A percentile compares a stretch with the other conserved stretches of the same genome.
These are phyloP conservation scores for Zaprionus ornatus DNA, from an alignment of 1,140 invertebrate genomes.

Conservation along the genomic window DNA sequence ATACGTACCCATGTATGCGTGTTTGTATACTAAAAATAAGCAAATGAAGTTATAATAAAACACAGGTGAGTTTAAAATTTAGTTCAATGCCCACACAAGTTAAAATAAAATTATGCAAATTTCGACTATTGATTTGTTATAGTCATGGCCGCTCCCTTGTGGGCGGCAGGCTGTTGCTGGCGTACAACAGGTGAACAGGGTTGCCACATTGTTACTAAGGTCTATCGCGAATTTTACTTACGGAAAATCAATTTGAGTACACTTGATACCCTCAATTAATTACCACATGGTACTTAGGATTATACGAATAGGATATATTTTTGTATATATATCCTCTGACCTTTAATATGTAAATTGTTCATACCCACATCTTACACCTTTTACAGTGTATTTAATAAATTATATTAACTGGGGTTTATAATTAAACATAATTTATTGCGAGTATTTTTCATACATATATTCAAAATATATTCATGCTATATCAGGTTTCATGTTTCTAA, in stretches of 20 bases:
- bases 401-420: not conserved
- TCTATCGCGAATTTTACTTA: conserved; percentile 16
- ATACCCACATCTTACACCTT: not conserved
- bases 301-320: not conserved
- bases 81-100: not conserved
- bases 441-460: not conserved
- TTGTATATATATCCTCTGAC: not conserved
- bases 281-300: not conserved
- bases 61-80: conserved; percentile 23
- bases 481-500: not conserved
- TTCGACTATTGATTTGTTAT: conserved; percentile 38
- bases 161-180: conserved; percentile 47
- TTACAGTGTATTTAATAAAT: not conserved
- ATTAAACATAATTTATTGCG: not conserved
- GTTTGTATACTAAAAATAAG: not conserved
- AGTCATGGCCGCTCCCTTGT: conserved; percentile 44
- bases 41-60: not conserved
- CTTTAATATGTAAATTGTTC: not conserved
- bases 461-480: not conserved
- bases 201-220: conserved; percentile 25
- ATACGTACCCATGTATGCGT: not conserved
- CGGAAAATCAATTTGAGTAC: conserved; percentile 34
- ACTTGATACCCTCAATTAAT: not conserved
- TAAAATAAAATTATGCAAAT: conserved; percentile 26
- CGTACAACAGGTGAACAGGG: conserved; percentile 68